Base-by-base conservation (phyloP, 2,888 invertebrate genomes). In the Chironomus tentans region DNA sequence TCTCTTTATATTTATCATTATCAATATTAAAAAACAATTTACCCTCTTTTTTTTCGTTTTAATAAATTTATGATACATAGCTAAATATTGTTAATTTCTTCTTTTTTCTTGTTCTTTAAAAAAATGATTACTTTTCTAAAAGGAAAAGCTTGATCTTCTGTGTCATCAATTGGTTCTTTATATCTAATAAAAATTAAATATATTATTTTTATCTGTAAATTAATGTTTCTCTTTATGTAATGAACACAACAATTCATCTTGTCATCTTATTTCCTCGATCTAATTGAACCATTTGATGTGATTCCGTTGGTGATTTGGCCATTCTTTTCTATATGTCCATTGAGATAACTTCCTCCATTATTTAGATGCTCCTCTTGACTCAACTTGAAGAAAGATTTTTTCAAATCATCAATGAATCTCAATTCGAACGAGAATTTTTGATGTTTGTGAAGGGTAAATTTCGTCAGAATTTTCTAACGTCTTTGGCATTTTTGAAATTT, bases 281-380 rank as follows among this genome's bases (percentile, higher is more conserved):
- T n/a, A 6, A 76, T 12, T 12, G 68, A 38, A n/a, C 76, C 76
- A 69, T 76, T 76, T 7, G 56, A 38, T 24, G 50, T 56, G 18
- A 76, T 68, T 12, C 76, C 76, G 21, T 76, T 76, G 10, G 76
- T 50, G 47, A 76, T 76, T 18, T 22, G n/a, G 5, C 73, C 68
- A 21, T 69, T 69, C 21, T 48, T 76, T 12, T 69, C 76, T 76
- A 76, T n/a, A 47, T 61, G 65, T 5, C 74, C 74, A 48, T 74
- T 74, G 61, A 74, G 62, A 15, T 68, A 74, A 48, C 22, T 22
- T 10, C 74, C 74, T 50, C 71, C 71, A 47, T n/a, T n/a, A n/a
- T 72, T 76, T 21, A 71, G 47, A 24, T 70, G 70, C 21, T 61
- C 48, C 4, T 50, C 22, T 18, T 18, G 47, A 62, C 47, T 38